phyloP scores from a whole-genome alignment of 2,113 vertebrate genomes.

The Podiceps cristatus region DNA sequence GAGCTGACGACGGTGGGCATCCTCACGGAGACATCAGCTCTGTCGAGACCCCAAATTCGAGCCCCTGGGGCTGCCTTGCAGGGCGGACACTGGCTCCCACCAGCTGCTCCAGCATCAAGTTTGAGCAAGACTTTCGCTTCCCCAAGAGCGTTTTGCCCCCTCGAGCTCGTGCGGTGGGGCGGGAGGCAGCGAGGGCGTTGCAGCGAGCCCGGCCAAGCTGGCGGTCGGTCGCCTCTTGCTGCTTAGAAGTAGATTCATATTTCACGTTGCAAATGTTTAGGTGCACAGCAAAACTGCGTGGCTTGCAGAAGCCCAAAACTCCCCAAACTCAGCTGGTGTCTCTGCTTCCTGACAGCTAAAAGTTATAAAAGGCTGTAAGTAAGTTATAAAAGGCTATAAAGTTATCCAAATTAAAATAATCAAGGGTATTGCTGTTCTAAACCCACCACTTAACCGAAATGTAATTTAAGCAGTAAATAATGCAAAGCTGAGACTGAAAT shows the following conservation, averaged over 20 bases:
- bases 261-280: fast-evolving
- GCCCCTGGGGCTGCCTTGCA: not conserved
- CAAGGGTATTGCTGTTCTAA: not conserved
- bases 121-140: not conserved
- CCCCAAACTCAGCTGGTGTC: not conserved
- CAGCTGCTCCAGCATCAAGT: not conserved
- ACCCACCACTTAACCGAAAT: not conserved
- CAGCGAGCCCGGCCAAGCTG: not conserved
- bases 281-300: fast-evolving
- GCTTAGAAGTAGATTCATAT: fast-evolving
- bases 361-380: not conserved
- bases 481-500: not conserved
- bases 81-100: fast-evolving
- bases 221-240: not conserved
- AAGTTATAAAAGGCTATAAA: not conserved
- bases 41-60: no score
- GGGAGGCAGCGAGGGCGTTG: not conserved
- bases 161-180: fast-evolving
- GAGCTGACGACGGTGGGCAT: not conserved
- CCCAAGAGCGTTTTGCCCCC: not conserved
- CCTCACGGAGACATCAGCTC: not conserved
- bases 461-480: not conserved
- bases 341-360: not conserved
- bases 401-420: not conserved
- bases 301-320: not conserved